Base-by-base conservation (phyloP, 2,113 vertebrate species). In the Oreochromis spilurus region DNA sequence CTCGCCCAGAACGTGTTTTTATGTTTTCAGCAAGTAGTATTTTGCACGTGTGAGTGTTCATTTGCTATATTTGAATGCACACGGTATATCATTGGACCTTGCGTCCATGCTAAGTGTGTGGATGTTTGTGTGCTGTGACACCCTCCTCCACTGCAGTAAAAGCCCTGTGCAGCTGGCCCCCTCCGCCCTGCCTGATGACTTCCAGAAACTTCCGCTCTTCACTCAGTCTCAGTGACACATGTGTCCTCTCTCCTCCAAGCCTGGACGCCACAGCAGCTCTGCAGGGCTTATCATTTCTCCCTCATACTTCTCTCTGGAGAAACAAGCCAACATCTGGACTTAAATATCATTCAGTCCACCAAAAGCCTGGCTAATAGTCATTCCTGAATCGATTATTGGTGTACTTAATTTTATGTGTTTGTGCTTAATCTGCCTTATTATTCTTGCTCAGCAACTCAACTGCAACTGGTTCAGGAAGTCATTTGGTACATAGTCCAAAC, bases 171-270 rank as follows among this genome's bases (percentile, higher is more conserved):
- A 86, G 87, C 79, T 87, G 86, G 54, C n/a, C 24, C 78, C 26
- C 55, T 53, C n/a, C 62, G 4, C 70, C 60, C 54, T 12, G 53
- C 57, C 67, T 92, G 91, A 94, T 93, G 91, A 88, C 77, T 95
- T 94, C 93, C 94, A 93, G 95, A 95, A 89, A 90, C 93, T 84
- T 94, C 92, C 80, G 82, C 81, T 90, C 82, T 81, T 84, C 81
- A 7, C 58, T 90, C 80, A 10, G 54, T 29, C 84, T 34, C 85
- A 40, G 84, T 82, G 88, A 91, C 92, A 89, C 85, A 75, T 89
- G 84, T 87, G 89, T 92, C 92, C 75, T 91, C 67, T 83, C 84
- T 60, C 34, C 48, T 89, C 81, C 83, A 52, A 38, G 24, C 53
- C 45, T 12, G 40, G 65, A 54, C 12, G 2, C 60, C 29, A 19